These are phyloP conservation scores for Amphilophus citrinellus DNA, from an alignment of 2,113 vertebrate genomes.

Conservation along the genomic window DNA sequence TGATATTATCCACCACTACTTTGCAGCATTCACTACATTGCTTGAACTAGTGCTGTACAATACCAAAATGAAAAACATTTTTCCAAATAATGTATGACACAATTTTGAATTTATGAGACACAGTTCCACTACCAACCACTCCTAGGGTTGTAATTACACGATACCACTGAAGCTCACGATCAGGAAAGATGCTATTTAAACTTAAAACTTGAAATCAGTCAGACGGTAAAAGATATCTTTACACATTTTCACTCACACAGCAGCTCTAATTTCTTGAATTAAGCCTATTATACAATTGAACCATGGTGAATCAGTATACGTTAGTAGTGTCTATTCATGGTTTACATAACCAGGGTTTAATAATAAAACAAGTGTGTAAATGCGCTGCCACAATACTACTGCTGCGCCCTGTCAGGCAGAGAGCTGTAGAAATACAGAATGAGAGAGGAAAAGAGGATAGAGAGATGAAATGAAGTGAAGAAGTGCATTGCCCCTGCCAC, in stretches of 20 bases:
- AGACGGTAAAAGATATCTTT: not conserved
- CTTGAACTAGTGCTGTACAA: not conserved
- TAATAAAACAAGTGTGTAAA: slow-evolving; percentile 58
- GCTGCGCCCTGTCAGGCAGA: slow-evolving; percentile 43
- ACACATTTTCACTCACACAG: slow-evolving; percentile 9
- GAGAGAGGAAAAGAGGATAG: slow-evolving; percentile 5
- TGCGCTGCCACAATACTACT: slow-evolving; percentile 59
- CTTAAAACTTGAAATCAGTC: slow-evolving; percentile 17
- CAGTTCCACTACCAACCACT: not conserved
- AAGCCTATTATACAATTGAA: slow-evolving; percentile 61
- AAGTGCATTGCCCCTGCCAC: slow-evolving; percentile 62
- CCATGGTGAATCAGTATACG: slow-evolving; percentile 63
- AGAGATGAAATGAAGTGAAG: slow-evolving; percentile 63
- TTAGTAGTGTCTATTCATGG: slow-evolving; percentile 46
- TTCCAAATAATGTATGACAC: slow-evolving; percentile 13
- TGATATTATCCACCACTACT: not conserved
- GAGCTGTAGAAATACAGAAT: slow-evolving; percentile 12
- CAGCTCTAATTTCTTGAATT: slow-evolving; percentile 49
- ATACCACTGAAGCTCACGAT: not conserved
- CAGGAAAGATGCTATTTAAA: not conserved
- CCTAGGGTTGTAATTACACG: not conserved
- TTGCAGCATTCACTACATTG: not conserved
- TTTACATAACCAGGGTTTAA: slow-evolving; percentile 74
- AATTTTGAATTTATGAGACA: not conserved
- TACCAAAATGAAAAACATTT: not conserved